Percentiles rank a stretch among this genome's conserved stretches.
Conservation (phyloP, 2,888 invertebrate species). For the Adela reaumurella region DNA sequence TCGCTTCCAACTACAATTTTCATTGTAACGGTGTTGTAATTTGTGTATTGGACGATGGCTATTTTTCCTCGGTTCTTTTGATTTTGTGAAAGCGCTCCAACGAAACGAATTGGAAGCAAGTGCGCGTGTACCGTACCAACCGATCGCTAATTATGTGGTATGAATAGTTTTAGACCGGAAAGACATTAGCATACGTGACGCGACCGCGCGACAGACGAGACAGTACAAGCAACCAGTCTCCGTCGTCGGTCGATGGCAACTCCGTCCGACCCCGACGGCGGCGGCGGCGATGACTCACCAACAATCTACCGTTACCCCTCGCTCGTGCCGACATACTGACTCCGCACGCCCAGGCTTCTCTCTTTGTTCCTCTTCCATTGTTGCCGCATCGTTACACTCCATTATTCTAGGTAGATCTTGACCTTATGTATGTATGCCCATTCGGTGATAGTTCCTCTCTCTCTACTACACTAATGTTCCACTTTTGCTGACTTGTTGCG, state of each 20-base stretch:
- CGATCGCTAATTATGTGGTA: too few relatives aligned
- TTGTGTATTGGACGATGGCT: too few relatives aligned
- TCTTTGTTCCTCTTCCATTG: too few relatives aligned
- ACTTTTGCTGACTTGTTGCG: background rate
- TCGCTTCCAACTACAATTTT: too few relatives aligned
- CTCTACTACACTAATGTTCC: too few relatives aligned
- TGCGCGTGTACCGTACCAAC: background rate
- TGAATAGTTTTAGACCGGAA: slow-evolving; percentile 27
- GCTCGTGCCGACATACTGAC: background rate
- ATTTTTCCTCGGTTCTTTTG: too few relatives aligned
- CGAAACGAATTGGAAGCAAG: background rate
- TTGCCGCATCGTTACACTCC: background rate
- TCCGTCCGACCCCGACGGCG: background rate
- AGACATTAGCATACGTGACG: slow-evolving; percentile 25
- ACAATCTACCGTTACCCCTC: background rate
- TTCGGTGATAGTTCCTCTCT: background rate
- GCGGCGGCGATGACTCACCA: background rate
- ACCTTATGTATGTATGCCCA: background rate
- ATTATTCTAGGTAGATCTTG: background rate
- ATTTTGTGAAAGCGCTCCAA: too few relatives aligned
- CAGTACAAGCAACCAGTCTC: too few relatives aligned
- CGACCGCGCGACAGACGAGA: background rate
- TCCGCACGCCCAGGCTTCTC: background rate
- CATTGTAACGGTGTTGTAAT: too few relatives aligned
- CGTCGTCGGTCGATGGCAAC: too few relatives aligned